Evolutionary conservation across 2,888 invertebrate species (phyloP), one percentile per base, ranked within the genome.

Genomic region (Microctonus aethiopoides): DNA sequence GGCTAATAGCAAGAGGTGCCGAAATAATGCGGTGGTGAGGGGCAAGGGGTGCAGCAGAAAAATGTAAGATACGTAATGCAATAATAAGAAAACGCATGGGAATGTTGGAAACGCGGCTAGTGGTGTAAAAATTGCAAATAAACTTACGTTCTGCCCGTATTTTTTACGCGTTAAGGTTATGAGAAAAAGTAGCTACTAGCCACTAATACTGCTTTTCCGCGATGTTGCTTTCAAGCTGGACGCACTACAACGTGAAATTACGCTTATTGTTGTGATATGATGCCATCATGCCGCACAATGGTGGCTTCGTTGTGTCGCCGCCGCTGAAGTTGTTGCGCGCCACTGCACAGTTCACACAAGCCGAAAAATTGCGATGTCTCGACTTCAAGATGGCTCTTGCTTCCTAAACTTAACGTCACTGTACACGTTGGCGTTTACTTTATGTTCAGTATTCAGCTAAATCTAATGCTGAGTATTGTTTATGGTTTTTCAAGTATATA

Each of bases 61-160:
- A n/a, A 46, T 16, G 46, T n/a, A 16, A 46, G 46, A 46, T 46
- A 46, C 16, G 39, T 36, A 36, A 71, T 68, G 74, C 64, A 68
- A 75, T 54, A 64, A 72, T 41, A 56, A 68, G 72, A 73, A 60
- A 68, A 73, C 71, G 71, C 74, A 73, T 73, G 74, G 73, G 71
- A 70, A 72, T 69, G 70, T 80, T 79, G 76, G 75, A 78, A 79
- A 79, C 76, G 78, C 77, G 76, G 76, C 76, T 79, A 80, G 77
- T 78, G 77, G 75, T 76, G 77, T 77, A 76, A 78, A 73, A 77
- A 76, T 76, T 20, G 16, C 9, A 67, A 73, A 71, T 54, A 41
- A 57, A 67, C 61, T 65, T 62, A 62, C 56, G 36, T 34, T 62
- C 13, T 67, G 41, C 20, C 26, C 29, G 13, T 34, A 11, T 34